Evolutionary conservation across 1,140 invertebrate genomes (phyloP).

Genomic region (Fopius arisanus): DNA sequence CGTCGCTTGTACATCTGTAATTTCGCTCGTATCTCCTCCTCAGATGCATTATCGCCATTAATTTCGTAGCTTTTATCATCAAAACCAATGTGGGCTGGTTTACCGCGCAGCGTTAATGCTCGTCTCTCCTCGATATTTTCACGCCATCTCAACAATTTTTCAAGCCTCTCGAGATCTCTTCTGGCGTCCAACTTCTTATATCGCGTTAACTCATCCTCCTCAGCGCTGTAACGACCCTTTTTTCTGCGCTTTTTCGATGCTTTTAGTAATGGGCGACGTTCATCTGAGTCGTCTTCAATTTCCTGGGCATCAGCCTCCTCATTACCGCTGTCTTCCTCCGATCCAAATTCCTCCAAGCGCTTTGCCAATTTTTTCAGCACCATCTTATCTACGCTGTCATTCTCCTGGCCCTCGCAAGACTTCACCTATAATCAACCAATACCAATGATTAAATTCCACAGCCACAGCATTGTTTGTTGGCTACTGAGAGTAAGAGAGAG

Average conservation of each 20-base stretch:
- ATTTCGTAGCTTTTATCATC: slow-evolving; percentile 2
- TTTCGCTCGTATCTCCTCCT: slow-evolving; percentile 42
- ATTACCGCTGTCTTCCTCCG: not conserved
- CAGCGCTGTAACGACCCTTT: slow-evolving; percentile 25
- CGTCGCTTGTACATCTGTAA: slow-evolving; percentile 45
- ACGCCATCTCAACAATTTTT: slow-evolving; percentile 25
- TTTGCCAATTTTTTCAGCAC: slow-evolving; percentile 31
- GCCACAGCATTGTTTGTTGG: too few species aligned
- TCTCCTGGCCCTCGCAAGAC: slow-evolving; percentile 38
- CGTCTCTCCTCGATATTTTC: slow-evolving; percentile 24
- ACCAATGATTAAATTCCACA: too few species aligned
- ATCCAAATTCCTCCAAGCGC: slow-evolving; percentile 1
- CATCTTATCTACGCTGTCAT: slow-evolving; percentile 30
- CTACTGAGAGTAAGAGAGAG: too few species aligned
- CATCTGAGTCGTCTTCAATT: slow-evolving; percentile 19
- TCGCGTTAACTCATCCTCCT: slow-evolving; percentile 23
- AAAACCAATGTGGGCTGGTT: slow-evolving; percentile 16
- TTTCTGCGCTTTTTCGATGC: slow-evolving; percentile 21
- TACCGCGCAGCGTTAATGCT: not conserved
- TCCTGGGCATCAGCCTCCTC: not conserved
- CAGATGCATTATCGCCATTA: slow-evolving; percentile 25
- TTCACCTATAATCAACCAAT: slow-evolving; percentile 38
- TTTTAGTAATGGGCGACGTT: not conserved
- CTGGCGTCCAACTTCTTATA: slow-evolving; percentile 31
- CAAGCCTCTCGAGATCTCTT: slow-evolving; percentile 21